These are phyloP conservation scores for Sicus ferrugineus DNA, from an alignment of 2,888 invertebrate genomes.

Conservation along the genomic window DNA sequence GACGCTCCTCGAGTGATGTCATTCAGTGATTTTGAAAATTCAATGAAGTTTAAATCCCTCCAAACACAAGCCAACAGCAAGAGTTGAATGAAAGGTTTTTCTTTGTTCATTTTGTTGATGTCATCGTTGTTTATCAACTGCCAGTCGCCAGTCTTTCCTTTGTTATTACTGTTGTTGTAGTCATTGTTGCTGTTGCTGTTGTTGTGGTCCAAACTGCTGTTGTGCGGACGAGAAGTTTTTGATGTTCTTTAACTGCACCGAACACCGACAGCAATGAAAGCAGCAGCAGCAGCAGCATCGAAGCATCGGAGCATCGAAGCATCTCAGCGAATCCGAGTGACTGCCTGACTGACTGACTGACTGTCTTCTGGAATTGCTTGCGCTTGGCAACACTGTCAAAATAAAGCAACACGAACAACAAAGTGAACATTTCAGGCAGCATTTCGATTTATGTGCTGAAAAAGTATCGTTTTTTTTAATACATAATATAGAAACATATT, in stretches of 20 bases:
- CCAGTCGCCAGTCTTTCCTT: background rate
- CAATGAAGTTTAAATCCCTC: too few species aligned
- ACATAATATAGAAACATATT: background rate
- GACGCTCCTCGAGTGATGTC: too few species aligned
- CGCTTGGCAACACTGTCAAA: background rate
- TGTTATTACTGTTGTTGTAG: background rate
- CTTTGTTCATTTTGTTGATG: conserved; percentile 37
- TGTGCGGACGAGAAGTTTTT: too few species aligned
- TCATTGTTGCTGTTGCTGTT: background rate
- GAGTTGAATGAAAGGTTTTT: too few species aligned
- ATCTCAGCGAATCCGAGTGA: background rate
- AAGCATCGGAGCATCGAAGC: conserved; percentile 6
- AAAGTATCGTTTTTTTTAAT: too few species aligned
- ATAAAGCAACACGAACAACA: conserved; percentile 33
- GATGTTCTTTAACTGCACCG: background rate
- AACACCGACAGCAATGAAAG: background rate
- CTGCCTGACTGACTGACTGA: background rate
- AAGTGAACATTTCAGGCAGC: conserved; percentile 56
- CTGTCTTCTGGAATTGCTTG: background rate
- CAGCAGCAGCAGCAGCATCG: conserved; percentile 5
- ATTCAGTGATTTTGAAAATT: too few species aligned
- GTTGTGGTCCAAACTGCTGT: background rate
- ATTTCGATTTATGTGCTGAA: conserved; percentile 58
- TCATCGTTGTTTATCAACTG: conserved; percentile 50
- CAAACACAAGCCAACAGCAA: background rate